Percentiles rank a stretch among this genome's conserved stretches.
These are phyloP conservation scores for Nasonovia ribisnigri DNA, from an alignment of 2,888 invertebrate genomes.

Conservation along the genomic window DNA sequence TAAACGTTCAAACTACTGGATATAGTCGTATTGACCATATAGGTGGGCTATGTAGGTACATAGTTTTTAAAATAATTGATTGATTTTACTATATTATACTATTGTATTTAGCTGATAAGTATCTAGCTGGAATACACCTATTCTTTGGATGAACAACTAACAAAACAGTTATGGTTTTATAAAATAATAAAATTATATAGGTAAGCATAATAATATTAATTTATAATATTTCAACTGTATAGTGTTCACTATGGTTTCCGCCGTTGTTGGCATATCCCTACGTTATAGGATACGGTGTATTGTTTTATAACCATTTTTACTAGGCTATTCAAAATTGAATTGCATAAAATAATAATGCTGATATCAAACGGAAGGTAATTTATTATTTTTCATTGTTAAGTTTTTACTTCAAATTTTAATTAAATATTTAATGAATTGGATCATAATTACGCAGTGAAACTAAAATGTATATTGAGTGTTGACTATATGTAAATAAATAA, in stretches of 20 bases:
- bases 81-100: background rate
- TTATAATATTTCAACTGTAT: background rate
- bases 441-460: background rate
- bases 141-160: background rate
- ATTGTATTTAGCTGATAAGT: background rate
- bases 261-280: background rate
- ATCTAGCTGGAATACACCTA: background rate
- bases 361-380: background rate
- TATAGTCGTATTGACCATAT: too few relatives aligned
- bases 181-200: background rate
- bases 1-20: background rate
- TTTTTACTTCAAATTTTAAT: background rate
- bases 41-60: too few relatives aligned
- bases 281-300: background rate
- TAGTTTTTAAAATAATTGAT: background rate
- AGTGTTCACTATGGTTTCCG: background rate
- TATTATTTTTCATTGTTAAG: background rate
- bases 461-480: background rate
- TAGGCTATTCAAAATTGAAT: background rate
- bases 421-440: background rate
- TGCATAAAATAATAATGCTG: background rate
- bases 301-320: background rate
- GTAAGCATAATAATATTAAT: background rate
- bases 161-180: background rate
- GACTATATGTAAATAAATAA: background rate